Conservation (phyloP, 2,888 invertebrate species). For the Tipula vernalis region DNA sequence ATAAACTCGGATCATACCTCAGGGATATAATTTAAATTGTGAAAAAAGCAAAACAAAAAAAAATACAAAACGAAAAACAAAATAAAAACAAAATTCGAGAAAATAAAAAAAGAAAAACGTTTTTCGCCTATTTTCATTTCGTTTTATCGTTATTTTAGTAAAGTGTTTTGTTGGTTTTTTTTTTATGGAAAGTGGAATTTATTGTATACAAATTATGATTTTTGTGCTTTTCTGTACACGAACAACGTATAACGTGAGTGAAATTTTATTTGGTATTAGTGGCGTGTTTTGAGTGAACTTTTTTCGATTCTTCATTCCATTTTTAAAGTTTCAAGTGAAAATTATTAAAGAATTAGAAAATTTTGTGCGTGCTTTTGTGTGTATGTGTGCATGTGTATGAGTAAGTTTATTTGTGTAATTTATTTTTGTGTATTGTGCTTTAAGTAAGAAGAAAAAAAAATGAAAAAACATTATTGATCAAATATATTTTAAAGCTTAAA, state of each 20-base stretch:
- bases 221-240: not conserved
- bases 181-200: not conserved
- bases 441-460: no score
- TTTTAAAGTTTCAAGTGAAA: not conserved
- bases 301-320: not conserved
- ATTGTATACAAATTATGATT: not conserved
- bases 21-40: slow-evolving; percentile 6
- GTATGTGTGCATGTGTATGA: not conserved
- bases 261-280: not conserved
- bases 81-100: not conserved
- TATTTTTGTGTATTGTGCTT: not conserved
- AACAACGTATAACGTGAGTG: not conserved
- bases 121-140: not conserved
- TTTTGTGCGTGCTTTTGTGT: not conserved
- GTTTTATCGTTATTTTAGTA: not conserved
- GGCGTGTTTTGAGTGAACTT: not conserved
- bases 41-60: not conserved
- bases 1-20: slow-evolving; percentile 6
- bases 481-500: not conserved
- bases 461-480: not conserved
- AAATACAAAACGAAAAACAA: no score
- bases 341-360: not conserved
- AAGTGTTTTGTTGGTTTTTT: not conserved
- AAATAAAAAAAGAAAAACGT: not conserved
- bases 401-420: not conserved